Conservation (phyloP, 2,888 invertebrate species). For the Andrena chrysosceles region DNA sequence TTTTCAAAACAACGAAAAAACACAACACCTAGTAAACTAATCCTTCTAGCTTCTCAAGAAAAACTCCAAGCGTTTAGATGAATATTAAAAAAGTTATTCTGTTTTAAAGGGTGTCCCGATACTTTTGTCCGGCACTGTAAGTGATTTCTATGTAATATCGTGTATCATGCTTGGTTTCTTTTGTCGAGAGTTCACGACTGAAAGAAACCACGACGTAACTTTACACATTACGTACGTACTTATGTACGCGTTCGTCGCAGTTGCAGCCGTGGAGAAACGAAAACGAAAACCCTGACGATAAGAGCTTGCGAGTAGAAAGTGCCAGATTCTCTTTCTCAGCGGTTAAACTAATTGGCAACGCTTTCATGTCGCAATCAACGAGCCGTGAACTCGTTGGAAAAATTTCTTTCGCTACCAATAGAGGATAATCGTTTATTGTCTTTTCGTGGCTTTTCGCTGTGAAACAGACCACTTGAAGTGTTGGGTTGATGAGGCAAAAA, state of each 20-base stretch:
- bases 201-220: neutral
- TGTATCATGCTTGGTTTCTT: neutral
- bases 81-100: too few species aligned
- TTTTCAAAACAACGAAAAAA: too few species aligned
- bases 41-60: too few species aligned
- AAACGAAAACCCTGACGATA: conserved; percentile 10
- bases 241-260: neutral
- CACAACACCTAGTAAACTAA: too few species aligned
- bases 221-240: neutral
- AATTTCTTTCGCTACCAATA: conserved; percentile 23
- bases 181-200: neutral
- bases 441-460: neutral
- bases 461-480: neutral
- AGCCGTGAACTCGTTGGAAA: conserved; percentile 87
- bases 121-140: neutral
- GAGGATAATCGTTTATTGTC: neutral
- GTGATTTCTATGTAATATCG: neutral
- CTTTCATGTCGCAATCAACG: conserved; percentile 72
- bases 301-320: conserved; percentile 45
- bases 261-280: neutral
- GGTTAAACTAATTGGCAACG: conserved; percentile 64
- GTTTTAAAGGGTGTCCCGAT: too few species aligned
- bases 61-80: too few species aligned
- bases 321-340: conserved; percentile 9
- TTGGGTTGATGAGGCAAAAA: too few species aligned